Percentiles rank a stretch among this genome's conserved stretches.
These are phyloP conservation scores for Drosophila testacea DNA, from an alignment of 2,888 invertebrate genomes.

Conservation along the genomic window DNA sequence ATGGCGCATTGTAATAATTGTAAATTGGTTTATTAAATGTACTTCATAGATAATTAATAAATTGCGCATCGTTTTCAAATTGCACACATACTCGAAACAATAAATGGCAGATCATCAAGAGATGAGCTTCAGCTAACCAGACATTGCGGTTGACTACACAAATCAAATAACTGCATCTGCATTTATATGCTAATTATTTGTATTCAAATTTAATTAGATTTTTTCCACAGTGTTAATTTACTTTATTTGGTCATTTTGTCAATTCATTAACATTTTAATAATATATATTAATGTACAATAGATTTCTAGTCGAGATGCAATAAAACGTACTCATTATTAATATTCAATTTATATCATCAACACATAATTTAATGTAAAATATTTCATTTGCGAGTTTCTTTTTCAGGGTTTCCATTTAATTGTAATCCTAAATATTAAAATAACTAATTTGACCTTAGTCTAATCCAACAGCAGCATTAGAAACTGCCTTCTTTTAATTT, in stretches of 20 bases:
- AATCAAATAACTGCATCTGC: slow-evolving; percentile 68
- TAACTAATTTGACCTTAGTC: too few relatives aligned
- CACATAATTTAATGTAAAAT: neutral
- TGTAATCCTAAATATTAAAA: too few relatives aligned
- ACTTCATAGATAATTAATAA: slow-evolving; percentile 76
- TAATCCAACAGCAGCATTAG: too few relatives aligned
- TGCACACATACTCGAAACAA: slow-evolving; percentile 28
- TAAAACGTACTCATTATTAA: too few relatives aligned
- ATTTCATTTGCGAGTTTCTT: too few relatives aligned
- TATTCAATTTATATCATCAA: slow-evolving; percentile 1
- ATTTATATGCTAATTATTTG: slow-evolving; percentile 73
- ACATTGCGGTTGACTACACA: slow-evolving; percentile 53
- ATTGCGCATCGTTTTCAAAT: slow-evolving; percentile 64
- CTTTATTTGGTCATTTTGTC: neutral
- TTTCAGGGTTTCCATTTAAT: too few relatives aligned
- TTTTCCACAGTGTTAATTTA: slow-evolving; percentile 15
- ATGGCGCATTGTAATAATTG: slow-evolving; percentile 33
- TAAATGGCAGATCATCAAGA: slow-evolving; percentile 33
- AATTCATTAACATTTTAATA: slow-evolving; percentile 1
- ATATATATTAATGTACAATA: slow-evolving; percentile 21
- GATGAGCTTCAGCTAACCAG: slow-evolving; percentile 35
- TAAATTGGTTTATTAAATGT: slow-evolving; percentile 72
- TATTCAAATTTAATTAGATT: slow-evolving; percentile 73
- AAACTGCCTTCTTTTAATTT: too few relatives aligned
- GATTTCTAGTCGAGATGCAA: neutral